Evolutionary conservation across 92 coral and sea anemone species (phyloP), one percentile per base, ranked within the genome.

Genomic region (Parazoanthus atlanticus): DNA sequence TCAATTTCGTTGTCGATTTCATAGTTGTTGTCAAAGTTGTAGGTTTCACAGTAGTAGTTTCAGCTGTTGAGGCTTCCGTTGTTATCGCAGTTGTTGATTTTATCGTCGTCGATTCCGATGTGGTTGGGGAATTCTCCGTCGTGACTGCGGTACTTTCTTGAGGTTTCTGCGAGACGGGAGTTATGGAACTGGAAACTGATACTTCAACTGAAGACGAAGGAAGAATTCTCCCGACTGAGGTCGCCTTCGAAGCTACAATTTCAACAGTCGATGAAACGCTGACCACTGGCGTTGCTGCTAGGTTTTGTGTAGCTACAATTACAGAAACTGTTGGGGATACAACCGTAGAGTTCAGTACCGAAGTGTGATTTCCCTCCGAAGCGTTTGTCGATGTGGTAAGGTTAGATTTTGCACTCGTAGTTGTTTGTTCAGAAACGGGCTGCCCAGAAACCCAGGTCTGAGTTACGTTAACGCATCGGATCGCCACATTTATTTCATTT

Each of bases 381-480:
- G 74, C 29, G 65, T 86, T 86, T 75, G 71, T 86, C 81, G 82
- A 75, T 79, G 74, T 76, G 89, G 81, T 86, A 32, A 34, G 29
- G 52, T 75, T 86, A 12, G 85, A 34, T 33, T 86, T 87, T 8
- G 91, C 86, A 80, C 89, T 90, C 58, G 81, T 34, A 56, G 92
- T 81, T 74, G 78, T 82, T 64, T 81, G 36, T 21, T 8, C 66
- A 76, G 76, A 88, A 36, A 36, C 38, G 3, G 38, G 38, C 38
- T 36, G 38, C 38, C 38, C 38, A 36, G 38, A 36, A 64, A 84
- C 54, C n/a, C 84, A 75, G 74, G 81, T 87, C 41, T 76, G 82
- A 67, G 94, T 91, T 36, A 76, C 86, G 81, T 96, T 95, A 31
- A 88, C 82, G 76, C 97, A 94, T 1, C 74, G 73, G 66, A 95